Conservation (phyloP, 2,797 vertebrate genomes). For the Pseudochirops cupreus region DNA sequence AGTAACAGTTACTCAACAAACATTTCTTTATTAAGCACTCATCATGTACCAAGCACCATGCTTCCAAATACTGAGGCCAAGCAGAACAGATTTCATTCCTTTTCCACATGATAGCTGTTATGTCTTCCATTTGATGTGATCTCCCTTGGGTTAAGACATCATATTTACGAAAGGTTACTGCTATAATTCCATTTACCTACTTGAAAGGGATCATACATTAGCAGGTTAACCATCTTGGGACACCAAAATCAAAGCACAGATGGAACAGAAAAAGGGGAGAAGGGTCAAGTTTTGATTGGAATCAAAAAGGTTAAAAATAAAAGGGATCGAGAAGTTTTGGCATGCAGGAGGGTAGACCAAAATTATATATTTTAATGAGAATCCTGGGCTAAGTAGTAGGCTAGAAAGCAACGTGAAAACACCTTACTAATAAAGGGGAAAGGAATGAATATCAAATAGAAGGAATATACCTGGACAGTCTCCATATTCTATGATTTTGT, state of each 20-base stretch:
- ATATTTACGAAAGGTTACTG: not conserved
- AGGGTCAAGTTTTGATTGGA: constrained; percentile 23
- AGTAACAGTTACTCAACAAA: not conserved
- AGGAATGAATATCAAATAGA: constrained; percentile 2
- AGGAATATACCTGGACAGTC: not conserved
- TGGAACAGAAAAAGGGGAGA: not conserved
- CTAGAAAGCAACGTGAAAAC: not conserved
- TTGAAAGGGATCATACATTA: not conserved
- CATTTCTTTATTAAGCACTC: not conserved
- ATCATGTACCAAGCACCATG: not conserved
- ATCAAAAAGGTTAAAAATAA: not conserved
- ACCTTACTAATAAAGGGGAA: constrained; percentile 7
- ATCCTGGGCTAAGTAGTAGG: not conserved
- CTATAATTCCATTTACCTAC: not conserved
- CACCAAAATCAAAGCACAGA: not conserved
- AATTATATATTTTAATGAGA: not conserved
- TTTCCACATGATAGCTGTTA: not conserved
- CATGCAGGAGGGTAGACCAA: not conserved
- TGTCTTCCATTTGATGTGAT: not conserved
- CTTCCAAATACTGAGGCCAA: not conserved
- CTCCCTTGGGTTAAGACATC: not conserved
- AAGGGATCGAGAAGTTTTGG: not conserved
- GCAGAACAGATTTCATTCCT: not conserved
- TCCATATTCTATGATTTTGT: not conserved
- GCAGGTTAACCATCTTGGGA: not conserved